Conservation (phyloP, 2,888 invertebrate genomes). For the Gerosis bhagava region DNA sequence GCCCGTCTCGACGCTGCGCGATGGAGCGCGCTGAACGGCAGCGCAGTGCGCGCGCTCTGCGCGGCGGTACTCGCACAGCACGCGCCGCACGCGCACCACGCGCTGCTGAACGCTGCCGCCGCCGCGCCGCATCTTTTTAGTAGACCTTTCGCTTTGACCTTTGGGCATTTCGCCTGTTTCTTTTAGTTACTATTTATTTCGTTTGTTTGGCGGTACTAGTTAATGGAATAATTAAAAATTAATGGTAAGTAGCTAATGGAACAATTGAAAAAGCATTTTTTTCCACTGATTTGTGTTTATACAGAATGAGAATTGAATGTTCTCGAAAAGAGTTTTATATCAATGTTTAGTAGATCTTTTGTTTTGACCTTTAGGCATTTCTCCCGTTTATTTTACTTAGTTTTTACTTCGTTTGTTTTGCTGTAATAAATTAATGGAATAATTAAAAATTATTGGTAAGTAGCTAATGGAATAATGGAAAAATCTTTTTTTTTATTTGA, state of each 20-base stretch:
- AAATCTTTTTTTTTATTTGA: too few relatives aligned
- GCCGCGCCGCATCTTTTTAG: conserved; percentile 41
- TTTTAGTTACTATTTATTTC: conserved; percentile 1
- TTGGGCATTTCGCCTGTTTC: conserved; percentile 20
- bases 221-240: background rate
- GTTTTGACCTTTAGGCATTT: conserved; percentile 32
- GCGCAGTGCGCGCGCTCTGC: conserved; percentile 61
- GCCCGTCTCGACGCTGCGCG: conserved; percentile 47
- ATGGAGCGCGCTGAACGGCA: conserved; percentile 47
- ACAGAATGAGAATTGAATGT: conserved; percentile 61
- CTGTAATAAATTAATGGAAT: background rate
- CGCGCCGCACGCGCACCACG: conserved; percentile 44
- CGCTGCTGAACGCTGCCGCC: conserved; percentile 48
- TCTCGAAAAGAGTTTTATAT: conserved; percentile 43
- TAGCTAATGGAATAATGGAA: too few relatives aligned
- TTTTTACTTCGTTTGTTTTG: background rate
- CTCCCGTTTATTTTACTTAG: conserved; percentile 4
- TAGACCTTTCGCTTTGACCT: conserved; percentile 35
- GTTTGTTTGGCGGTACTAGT: background rate
- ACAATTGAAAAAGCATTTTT: too few relatives aligned
- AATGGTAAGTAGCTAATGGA: too few relatives aligned
- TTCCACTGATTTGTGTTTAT: too few relatives aligned
- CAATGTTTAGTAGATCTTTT: conserved; percentile 33
- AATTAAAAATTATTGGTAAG: background rate
- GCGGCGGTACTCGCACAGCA: conserved; percentile 45